Evolutionary conservation across 2,888 invertebrate genomes (phyloP), one percentile per base, ranked within the genome.

Genomic region (Tinea trinotella): DNA sequence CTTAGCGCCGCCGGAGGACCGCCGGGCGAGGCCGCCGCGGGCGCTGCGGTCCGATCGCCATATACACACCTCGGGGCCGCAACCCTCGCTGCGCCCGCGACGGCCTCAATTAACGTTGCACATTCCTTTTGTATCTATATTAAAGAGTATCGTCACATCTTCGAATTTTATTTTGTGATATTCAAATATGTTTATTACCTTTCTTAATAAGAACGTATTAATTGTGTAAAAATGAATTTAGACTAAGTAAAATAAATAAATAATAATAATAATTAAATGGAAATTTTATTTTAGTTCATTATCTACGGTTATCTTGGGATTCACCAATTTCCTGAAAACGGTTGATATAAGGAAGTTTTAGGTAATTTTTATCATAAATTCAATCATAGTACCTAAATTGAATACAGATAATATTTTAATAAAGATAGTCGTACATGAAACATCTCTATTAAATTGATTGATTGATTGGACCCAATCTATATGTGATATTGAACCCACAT

Each of bases 1-100:
- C 68, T 74, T 74, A 66, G 77, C 70, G 83, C 83, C 83, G 81
- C 70, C 81, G 84, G 84, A 83, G 84, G 84, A 84, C 76, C 83
- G 76, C 66, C 73, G 79, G 76, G 77, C 71, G 82, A 80, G 69
- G 79, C 74, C 67, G 62, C 73, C 74, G 74, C 70, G 79, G 82
- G 84, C 82, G 64, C 64, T 63, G 62, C 62, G 58, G 55, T 44
- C 54, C 48, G 54, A 17, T 48, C 44, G 54, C 54, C 54, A 54
- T 54, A 54, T 36, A 15, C 17, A 40, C 54, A 48, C 34, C 30
- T 53, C 52, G 55, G 17, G 15, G 55, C 59, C 55, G 64, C 66
- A 59, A 62, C 74, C 76, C 76, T 75, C 75, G 74, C 73, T 61
- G 80, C 83, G 81, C 80, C 76, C 72, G 71, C 65, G 56, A 73